Evolutionary conservation across 2,797 vertebrate genomes (phyloP), one percentile per base, ranked within the genome.

Genomic region (Cheirogaleus major): DNA sequence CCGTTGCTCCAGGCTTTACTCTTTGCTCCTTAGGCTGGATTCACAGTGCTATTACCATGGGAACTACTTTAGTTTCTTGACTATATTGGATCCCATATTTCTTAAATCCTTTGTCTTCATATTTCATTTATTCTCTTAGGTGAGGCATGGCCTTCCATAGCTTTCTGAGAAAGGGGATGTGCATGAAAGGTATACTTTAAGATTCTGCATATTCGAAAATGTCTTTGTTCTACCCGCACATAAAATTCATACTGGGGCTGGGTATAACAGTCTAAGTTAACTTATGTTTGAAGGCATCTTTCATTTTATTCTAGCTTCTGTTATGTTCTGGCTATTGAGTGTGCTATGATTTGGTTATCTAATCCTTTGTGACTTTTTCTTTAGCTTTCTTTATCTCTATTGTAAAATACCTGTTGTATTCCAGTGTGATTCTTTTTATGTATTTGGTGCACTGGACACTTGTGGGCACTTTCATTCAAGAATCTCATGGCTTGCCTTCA

Each of bases 181-280:
- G 17, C 41, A 14, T 84, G 73, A 85, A 30, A 50, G 41, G 27
- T 30, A 35, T 7, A 82, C 18, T 89, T 81, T 73, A 69, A 92
- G 85, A 80, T 63, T 20, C n/a, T 70, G 14, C 15, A 4, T 80
- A 57, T 93, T 89, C 91, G 38, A 81, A 95, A 95, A 73, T 85
- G 32, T 91, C 30, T 18, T 84, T 6, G 0, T n/a, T 67, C 13
- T 87, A 25, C 12, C 10, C 25, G 83, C 12, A 67, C 15, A 11
- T 15, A 35, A 81, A 5, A 91, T 35, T 91, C 30, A 23, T 75
- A 80, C 65, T 87, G 87, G 84, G 25, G 7, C 57, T 96, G 70
- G 75, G 63, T 75, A 48, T 92, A n/a, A 95, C 97, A 93, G 17
- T 35, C 55, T 43, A n/a, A 67, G 57, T 85, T 27, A 59, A 2